These are phyloP conservation scores for Leptarthrus brevirostris DNA, from an alignment of 2,888 invertebrate genomes.

Conservation along the genomic window DNA sequence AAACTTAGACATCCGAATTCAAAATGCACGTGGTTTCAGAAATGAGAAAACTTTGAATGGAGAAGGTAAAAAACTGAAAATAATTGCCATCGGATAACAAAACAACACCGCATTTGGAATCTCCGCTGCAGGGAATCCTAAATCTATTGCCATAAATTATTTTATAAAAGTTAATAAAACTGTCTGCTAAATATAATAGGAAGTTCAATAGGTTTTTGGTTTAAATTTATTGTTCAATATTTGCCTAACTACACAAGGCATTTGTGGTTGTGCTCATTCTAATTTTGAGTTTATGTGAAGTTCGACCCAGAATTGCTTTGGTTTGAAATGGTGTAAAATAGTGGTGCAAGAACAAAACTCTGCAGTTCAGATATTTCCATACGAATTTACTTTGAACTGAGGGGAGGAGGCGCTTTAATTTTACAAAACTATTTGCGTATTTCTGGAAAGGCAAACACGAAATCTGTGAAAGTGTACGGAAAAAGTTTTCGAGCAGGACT, in stretches of 20 bases:
- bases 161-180: slow-evolving; percentile 51
- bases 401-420: slow-evolving; percentile 21
- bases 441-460: slow-evolving; percentile 38
- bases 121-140: neutral
- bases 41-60: slow-evolving; percentile 41
- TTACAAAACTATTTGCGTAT: slow-evolving; percentile 42
- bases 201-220: slow-evolving; percentile 50
- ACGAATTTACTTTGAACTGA: neutral
- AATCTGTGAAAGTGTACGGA: slow-evolving; percentile 49
- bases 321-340: slow-evolving; percentile 25
- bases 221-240: slow-evolving; percentile 51
- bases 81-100: slow-evolving; percentile 14
- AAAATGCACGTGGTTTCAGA: slow-evolving; percentile 36
- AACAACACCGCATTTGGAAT: neutral
- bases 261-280: slow-evolving; percentile 3
- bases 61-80: slow-evolving; percentile 13
- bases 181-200: slow-evolving; percentile 49
- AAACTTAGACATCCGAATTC: slow-evolving; percentile 20
- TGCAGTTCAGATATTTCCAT: neutral
- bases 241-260: slow-evolving; percentile 34
- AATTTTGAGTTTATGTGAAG: slow-evolving; percentile 34
- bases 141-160: slow-evolving; percentile 47
- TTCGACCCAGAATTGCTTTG: neutral
- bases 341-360: neutral
- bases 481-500: slow-evolving; percentile 39